Evolutionary conservation across 2,888 invertebrate genomes (phyloP), one percentile per base, ranked within the genome.

Genomic region (Amphipyra berbera): DNA sequence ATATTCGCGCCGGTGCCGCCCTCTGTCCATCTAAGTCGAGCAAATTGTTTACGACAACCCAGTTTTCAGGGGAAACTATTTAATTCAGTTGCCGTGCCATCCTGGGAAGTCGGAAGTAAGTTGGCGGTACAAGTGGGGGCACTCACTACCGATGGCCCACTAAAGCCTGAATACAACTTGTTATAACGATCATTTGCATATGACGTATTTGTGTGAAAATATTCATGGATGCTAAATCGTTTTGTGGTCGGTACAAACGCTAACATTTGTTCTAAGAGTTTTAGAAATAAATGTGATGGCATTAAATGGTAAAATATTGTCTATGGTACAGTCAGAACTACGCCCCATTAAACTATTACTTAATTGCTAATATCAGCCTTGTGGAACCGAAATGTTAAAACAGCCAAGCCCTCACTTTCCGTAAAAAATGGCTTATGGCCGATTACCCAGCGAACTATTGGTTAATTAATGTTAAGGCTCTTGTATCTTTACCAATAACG

Each of bases 21-120:
- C 82, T 76, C 84, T 83, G 78, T 78, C 79, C 80, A 76, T 79
- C 79, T 73, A 77, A 81, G 82, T 83, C 82, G 78, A 74, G 82
- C 82, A 90, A 91, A 91, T 90, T 91, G 90, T 90, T 92, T 87
- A 86, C 85, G 87, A 84, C 87, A 90, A 88, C 89, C 90, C 83
- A 90, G 89, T 91, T 93, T 89, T 88, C 78, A 85, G 81, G 80
- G 76, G 83, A 83, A 91, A 90, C 90, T 92, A 88, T 90, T 90
- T 91, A 91, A 93, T 91, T 91, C 89, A 88, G 87, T 91, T 90
- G 84, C 84, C 83, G 82, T 85, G 70, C 78, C 73, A 71, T 81
- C 78, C 83, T 66, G 76, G 84, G 76, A 85, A 84, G 82, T 80
- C 76, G 79, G 76, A 78, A 86, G 82, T 82, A 86, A 89, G 88